Base-by-base conservation (phyloP, 2,113 vertebrate genomes). In the Callaeas wilsoni region DNA sequence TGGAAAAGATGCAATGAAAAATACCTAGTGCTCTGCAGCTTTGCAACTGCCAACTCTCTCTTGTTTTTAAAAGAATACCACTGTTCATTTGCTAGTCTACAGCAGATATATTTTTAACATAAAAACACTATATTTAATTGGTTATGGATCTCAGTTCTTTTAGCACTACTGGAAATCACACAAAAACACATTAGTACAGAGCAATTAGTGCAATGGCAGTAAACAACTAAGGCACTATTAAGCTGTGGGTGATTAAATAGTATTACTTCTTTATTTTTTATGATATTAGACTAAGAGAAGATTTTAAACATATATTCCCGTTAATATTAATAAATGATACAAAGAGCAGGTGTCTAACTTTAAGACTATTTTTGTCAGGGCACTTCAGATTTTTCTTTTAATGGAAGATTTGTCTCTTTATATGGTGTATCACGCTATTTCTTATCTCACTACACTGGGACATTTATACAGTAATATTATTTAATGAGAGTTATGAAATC, bases 171-270 rank as follows among this genome's bases (percentile, higher is more conserved):
- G 98, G 98, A 98, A 98, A 98, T 98, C 98, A 98, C 97, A 98
- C 97, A 98, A 98, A 98, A 98, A 98, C 98, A 98, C 98, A 98
- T 98, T 98, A 98, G 98, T 97, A 97, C 97, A 95, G 97, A 97
- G 98, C 98, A 98, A 98, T 98, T 98, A 98, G 98, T 98, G 96
- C 97, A 92, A 97, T 94, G 96, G 98, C 98, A 97, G 98, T 98
- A 98, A 98, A 98, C 98, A 98, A 98, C 98, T 93, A 97, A 98
- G 97, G 97, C 98, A 97, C 98, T 98, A 97, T 98, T 98, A 98
- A 98, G 98, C 98, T 97, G 98, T 98, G 98, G 98, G 98, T 98
- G 98, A 98, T 98, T 98, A 98, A 98, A 98, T 97, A 98, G 97
- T 97, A 98, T 98, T 98, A 98, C 98, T 98, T 97, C 96, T 97